Conservation (phyloP, 2,797 vertebrate genomes). For the Tolypeutes matacus region DNA sequence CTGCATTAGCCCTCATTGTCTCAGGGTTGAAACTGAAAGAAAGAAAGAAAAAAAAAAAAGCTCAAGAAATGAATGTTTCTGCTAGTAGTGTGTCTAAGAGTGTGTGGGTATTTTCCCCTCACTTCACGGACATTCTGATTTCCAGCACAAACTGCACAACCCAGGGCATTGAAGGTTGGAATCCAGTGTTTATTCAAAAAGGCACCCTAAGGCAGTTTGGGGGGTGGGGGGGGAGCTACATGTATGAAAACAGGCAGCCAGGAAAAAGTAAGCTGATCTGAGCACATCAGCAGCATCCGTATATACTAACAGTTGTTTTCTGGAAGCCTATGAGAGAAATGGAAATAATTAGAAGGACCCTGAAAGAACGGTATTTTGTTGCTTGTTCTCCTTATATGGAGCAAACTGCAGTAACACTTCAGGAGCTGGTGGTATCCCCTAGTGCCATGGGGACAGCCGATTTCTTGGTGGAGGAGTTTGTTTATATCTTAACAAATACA, state of each 20-base stretch:
- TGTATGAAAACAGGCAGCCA: not conserved
- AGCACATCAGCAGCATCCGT: conserved; percentile 53
- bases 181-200: conserved; percentile 75
- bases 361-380: conserved; percentile 66
- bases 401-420: conserved; percentile 74
- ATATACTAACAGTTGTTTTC: conserved; percentile 55
- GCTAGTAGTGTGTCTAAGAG: conserved; percentile 54
- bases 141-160: not conserved
- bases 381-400: conserved; percentile 79
- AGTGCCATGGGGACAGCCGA: conserved; percentile 58
- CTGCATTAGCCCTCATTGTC: conserved; percentile 81
- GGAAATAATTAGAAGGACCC: conserved; percentile 61
- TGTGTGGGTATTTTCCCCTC: conserved; percentile 49
- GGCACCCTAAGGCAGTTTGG: conserved; percentile 61
- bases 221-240: conserved; percentile 51
- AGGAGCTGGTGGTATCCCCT: conserved; percentile 67
- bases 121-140: conserved; percentile 50
- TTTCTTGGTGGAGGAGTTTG: conserved; percentile 71
- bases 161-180: conserved; percentile 49
- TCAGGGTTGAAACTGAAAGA: conserved; percentile 62
- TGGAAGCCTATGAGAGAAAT: conserved; percentile 54
- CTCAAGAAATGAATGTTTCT: conserved; percentile 67
- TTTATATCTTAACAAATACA: conserved; percentile 74
- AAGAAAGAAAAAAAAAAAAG: not conserved
- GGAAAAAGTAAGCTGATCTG: conserved; percentile 15